A percentile compares a stretch with the other conserved stretches of the same genome.
Evolutionary conservation across 2,888 invertebrate genomes (phyloP).

Genomic region (Neoaliturus tenellus): DNA sequence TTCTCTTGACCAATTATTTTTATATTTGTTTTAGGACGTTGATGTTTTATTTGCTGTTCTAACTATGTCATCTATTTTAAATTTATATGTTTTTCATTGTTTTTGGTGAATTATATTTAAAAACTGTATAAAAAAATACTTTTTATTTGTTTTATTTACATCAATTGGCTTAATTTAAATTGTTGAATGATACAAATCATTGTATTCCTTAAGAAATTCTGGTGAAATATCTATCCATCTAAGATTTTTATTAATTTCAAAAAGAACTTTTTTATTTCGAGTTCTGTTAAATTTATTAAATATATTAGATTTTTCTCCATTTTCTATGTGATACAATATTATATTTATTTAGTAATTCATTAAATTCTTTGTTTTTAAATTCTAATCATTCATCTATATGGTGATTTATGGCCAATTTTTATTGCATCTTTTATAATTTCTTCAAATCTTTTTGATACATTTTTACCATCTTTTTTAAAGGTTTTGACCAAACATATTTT

Average conservation of each 20-base stretch:
- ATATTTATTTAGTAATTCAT: background rate
- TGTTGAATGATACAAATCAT: background rate
- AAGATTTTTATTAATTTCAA: background rate
- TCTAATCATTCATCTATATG: background rate
- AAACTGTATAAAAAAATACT: background rate
- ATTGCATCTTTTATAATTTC: background rate
- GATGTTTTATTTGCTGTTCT: background rate
- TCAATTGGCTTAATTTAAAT: background rate
- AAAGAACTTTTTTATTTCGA: background rate
- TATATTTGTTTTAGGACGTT: background rate
- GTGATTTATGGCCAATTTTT: no score
- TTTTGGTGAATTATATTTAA: background rate
- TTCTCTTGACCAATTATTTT: no score
- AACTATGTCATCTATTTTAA: background rate
- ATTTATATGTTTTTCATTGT: background rate
- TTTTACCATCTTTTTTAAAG: background rate
- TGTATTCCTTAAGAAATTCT: background rate
- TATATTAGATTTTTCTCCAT: no score
- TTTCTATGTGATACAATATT: background rate
- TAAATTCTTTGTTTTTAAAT: background rate
- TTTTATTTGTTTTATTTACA: constrained; percentile 2
- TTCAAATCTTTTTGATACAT: background rate
- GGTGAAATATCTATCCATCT: background rate
- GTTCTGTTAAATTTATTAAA: background rate
- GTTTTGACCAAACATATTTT: constrained; percentile 13